phyloP scores from a whole-genome alignment of 2,888 invertebrate genomes.

The Hyppa rectilinea region DNA sequence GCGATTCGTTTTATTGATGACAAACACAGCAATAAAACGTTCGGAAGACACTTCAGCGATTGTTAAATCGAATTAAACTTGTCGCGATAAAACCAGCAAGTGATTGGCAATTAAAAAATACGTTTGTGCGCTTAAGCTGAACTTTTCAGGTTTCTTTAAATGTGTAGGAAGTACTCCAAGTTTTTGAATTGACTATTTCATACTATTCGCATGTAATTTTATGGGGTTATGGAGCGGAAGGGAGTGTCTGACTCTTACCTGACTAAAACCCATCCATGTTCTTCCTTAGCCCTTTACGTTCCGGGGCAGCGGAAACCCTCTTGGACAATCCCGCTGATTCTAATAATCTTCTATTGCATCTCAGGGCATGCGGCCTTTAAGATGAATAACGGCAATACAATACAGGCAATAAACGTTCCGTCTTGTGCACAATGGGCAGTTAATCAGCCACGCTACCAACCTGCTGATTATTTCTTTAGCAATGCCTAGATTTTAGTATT shows the following conservation, averaged over 20 bases:
- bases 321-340: too few species aligned
- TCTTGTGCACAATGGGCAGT: neutral
- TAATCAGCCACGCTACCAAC: neutral
- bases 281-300: too few species aligned
- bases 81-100: slow-evolving; percentile 24
- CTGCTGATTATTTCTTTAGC: neutral
- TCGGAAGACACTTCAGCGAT: slow-evolving; percentile 25
- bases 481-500: neutral
- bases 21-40: slow-evolving; percentile 46
- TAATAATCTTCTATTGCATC: too few species aligned
- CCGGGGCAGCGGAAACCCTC: too few species aligned
- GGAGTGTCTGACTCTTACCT: too few species aligned
- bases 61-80: slow-evolving; percentile 46
- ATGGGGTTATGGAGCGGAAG: too few species aligned
- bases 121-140: neutral
- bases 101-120: slow-evolving; percentile 27
- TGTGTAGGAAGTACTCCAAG: neutral
- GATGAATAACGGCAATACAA: too few species aligned
- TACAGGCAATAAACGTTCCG: too few species aligned
- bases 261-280: too few species aligned
- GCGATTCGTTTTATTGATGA: slow-evolving; percentile 44
- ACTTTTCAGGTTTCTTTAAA: slow-evolving; percentile 4
- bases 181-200: too few species aligned
- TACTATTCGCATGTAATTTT: too few species aligned
- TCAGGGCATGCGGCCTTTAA: too few species aligned